phyloP scores from a whole-genome alignment of 2,113 vertebrate species.

The Promerops cafer region DNA sequence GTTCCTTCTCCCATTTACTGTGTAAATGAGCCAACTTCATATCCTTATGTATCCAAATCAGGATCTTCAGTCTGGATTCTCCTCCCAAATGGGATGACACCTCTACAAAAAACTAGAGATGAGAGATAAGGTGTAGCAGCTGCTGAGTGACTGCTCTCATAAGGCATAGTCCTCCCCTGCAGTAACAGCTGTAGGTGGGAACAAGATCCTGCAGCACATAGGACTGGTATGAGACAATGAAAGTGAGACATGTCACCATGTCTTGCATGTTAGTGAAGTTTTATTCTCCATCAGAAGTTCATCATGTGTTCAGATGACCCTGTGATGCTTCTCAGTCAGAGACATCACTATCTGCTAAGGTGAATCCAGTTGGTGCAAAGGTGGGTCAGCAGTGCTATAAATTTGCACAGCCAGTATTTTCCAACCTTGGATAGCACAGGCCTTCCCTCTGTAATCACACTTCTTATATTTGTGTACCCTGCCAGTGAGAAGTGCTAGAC shows the following conservation, averaged over 20 bases:
- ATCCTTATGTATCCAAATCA: background rate
- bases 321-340: background rate
- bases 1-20: background rate
- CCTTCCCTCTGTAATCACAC: background rate
- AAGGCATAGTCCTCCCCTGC: background rate
- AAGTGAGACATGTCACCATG: background rate
- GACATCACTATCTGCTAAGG: background rate
- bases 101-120: background rate
- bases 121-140: background rate
- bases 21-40: background rate
- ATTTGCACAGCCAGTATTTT: background rate
- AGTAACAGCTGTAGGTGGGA: background rate
- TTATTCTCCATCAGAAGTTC: background rate
- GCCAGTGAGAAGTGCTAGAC: background rate
- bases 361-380: background rate
- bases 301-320: background rate
- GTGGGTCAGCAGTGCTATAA: background rate
- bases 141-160: background rate
- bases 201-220: background rate
- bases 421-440: background rate
- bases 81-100: background rate
- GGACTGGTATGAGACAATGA: background rate
- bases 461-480: background rate
- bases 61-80: background rate
- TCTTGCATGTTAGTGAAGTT: background rate